These are phyloP conservation scores for Epistrophella euchroma DNA, from an alignment of 2,888 invertebrate genomes.

Conservation along the genomic window DNA sequence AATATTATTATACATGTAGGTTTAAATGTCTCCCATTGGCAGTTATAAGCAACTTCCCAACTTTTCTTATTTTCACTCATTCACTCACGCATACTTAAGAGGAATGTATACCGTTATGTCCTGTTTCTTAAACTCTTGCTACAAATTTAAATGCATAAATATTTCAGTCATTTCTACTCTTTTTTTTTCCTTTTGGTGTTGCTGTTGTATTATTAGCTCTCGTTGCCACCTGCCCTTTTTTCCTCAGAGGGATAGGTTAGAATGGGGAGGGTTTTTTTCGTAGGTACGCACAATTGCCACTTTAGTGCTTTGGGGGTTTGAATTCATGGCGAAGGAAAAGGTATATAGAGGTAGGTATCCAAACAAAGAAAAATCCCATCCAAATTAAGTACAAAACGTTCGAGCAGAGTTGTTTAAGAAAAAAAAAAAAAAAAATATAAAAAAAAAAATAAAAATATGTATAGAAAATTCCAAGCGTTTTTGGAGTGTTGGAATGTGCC, in stretches of 20 bases:
- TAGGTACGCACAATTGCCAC: conserved; percentile 71
- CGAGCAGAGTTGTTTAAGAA: conserved; percentile 56
- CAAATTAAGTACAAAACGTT: conserved; percentile 66
- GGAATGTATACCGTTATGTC: conserved; percentile 28
- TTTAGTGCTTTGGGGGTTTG: conserved; percentile 62
- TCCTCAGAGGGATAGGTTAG: background rate
- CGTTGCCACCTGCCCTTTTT: conserved; percentile 49
- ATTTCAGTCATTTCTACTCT: conserved; percentile 62
- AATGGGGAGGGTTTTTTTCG: conserved; percentile 10
- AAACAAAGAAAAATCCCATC: conserved; percentile 58
- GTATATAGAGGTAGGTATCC: background rate
- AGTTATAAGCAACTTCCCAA: conserved; percentile 50
- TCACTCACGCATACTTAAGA: conserved; percentile 58
- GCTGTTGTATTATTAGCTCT: conserved; percentile 21
- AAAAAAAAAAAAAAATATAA: background rate
- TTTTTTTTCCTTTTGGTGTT: background rate
- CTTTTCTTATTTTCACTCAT: conserved; percentile 56
- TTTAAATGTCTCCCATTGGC: conserved; percentile 33
- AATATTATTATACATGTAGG: background rate
- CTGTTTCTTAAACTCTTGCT: conserved; percentile 37
- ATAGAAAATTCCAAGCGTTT: conserved; percentile 63
- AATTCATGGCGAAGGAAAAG: conserved; percentile 50
- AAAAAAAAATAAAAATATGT: conserved; percentile 5
- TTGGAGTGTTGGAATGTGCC: conserved; percentile 62
- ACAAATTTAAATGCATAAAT: conserved; percentile 69